Evolutionary conservation across 1,140 invertebrate species (phyloP), one percentile per base, ranked within the genome.

Genomic region (Drosophila melanogaster): DNA sequence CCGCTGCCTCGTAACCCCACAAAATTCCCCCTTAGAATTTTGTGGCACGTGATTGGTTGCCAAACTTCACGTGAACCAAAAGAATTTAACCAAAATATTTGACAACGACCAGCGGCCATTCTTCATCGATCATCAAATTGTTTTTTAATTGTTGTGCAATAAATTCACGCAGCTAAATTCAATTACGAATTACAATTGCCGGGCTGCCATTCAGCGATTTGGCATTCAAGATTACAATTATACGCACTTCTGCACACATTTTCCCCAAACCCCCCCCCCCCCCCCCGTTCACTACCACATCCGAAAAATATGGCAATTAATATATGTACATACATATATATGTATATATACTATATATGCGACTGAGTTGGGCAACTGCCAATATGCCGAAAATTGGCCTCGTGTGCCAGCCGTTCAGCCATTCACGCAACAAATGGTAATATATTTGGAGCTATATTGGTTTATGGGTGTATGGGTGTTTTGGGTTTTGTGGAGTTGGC

Each of bases 261-360:
- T 74, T 35, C 41, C 49, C 15, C 37, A 14, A 11, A 12, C 19
- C 8, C 10, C 11, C 11, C 10, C 35, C 37, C 5, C 19, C 8
- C 10, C 11, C 11, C 10, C 35, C 37, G 14, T 14, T 0, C 26
- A 43, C 17, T 17, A 2, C 17, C 41, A 4, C 4, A 11, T 38
- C 38, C 51, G 44, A 46, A 58, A 77, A 66, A 73, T 77, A 77
- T 77, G 77, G 79, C 58, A 81, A 81, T 81, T 81, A 81, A 81
- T 81, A 57, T 44, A 70, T 12, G 12, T 30, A 40, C 14, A 8
- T 26, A 10, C 19, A 37, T 26, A 57, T 44, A 70, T 12, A 57
- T 44, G 65, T 12, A 4, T 30, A 40, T 15, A 11, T 26, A 10
- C 19, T 22, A 3, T 22, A 37, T 26, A 8, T 10, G n/a, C 10